Conservation (phyloP, 2,888 invertebrate genomes). For the Blera fallax region DNA sequence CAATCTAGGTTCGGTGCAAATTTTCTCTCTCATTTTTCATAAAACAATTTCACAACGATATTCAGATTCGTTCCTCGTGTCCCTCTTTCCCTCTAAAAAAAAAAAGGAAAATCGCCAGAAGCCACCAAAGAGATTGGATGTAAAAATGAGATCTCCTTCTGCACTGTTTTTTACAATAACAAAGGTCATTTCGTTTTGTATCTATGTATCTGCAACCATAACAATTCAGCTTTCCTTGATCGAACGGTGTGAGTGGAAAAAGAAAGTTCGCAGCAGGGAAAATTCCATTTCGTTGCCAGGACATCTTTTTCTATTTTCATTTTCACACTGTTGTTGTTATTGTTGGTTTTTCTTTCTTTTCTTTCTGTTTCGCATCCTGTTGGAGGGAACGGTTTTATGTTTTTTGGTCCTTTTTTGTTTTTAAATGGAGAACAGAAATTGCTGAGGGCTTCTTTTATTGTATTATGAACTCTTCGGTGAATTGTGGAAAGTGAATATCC, state of each 20-base stretch:
- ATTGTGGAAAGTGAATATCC: conserved; percentile 51
- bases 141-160: conserved; percentile 58
- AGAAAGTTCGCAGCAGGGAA: not conserved
- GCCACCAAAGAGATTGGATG: conserved; percentile 48
- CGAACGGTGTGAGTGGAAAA: not conserved
- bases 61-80: not conserved
- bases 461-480: conserved; percentile 71
- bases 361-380: not conserved
- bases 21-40: not conserved
- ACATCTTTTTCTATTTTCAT: conserved; percentile 51
- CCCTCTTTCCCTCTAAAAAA: not conserved
- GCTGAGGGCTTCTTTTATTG: conserved; percentile 64
- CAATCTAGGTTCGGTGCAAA: not conserved
- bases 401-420: conserved; percentile 7
- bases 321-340: conserved; percentile 35
- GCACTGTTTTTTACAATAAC: conserved; percentile 50
- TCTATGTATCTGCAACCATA: conserved; percentile 11
- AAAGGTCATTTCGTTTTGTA: conserved; percentile 40
- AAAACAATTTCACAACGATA: conserved; percentile 46
- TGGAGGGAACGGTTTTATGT: not conserved
- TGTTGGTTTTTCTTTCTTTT: conserved; percentile 10
- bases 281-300: conserved; percentile 47
- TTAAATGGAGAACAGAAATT: conserved; percentile 57
- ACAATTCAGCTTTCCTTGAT: conserved; percentile 41
- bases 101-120: conserved; percentile 27